A percentile compares a stretch with the other conserved stretches of the same genome.
phyloP scores from a whole-genome alignment of 1,140 invertebrate species.

The Ceratitis capitata region DNA sequence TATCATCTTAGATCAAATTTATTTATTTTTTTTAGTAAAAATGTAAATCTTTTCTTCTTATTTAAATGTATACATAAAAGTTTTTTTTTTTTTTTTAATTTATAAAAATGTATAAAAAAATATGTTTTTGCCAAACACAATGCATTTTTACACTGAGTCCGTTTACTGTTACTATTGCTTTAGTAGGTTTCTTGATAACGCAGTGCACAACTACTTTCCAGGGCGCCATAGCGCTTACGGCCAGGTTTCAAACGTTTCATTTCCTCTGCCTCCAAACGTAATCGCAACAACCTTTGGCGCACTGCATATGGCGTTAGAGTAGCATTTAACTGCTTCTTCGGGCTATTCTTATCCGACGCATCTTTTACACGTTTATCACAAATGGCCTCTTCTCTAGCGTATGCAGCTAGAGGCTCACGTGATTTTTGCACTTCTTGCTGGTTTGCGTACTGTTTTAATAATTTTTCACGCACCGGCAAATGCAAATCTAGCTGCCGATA shows the following conservation, averaged over 20 bases:
- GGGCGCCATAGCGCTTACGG: background rate
- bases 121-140: background rate
- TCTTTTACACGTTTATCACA: background rate
- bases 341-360: background rate
- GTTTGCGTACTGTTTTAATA: background rate
- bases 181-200: conserved; percentile 17
- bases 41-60: no score
- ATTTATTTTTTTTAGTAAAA: background rate
- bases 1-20: background rate
- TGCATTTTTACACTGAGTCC: background rate
- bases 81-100: background rate
- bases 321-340: background rate
- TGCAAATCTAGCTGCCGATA: conserved; percentile 10
- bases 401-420: background rate
- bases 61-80: background rate
- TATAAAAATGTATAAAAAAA: background rate
- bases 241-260: background rate
- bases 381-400: background rate
- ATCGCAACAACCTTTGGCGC: conserved; percentile 21
- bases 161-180: background rate
- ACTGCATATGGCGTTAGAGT: background rate
- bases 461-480: background rate
- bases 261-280: background rate
- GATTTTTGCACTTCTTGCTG: background rate
- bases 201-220: conserved; percentile 1